These are phyloP conservation scores for Porites evermanni DNA, from an alignment of 92 coral and sea anemone genomes.

Conservation along the genomic window DNA sequence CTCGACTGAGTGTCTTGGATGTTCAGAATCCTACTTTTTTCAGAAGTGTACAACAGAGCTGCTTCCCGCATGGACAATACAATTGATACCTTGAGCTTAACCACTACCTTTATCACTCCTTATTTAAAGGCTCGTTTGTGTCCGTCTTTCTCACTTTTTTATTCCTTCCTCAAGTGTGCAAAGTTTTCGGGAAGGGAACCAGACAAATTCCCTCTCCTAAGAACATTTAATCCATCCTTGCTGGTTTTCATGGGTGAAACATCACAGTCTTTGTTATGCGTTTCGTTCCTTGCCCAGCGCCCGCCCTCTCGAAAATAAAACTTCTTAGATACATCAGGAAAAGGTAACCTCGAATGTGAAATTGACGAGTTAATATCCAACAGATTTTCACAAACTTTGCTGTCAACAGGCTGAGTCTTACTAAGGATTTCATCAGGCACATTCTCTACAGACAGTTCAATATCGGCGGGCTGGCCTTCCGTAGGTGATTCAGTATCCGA, in stretches of 20 bases:
- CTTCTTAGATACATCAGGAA: slow-evolving; percentile 20
- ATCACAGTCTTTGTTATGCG: slow-evolving; percentile 9
- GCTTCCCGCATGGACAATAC: slow-evolving; percentile 30
- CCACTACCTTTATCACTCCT: not conserved
- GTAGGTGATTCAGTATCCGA: not conserved
- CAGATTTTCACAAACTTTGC: not conserved
- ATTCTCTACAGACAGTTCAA: not conserved
- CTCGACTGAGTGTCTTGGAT: not conserved
- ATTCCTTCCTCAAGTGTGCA: not conserved
- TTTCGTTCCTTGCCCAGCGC: slow-evolving; percentile 17
- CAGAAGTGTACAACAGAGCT: not conserved
- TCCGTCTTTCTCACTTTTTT: not conserved
- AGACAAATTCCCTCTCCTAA: slow-evolving; percentile 1
- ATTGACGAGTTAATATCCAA: not conserved
- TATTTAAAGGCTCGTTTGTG: not conserved
- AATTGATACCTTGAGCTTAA: not conserved
- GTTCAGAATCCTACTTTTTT: not conserved
- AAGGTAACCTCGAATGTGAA: slow-evolving; percentile 6
- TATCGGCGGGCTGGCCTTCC: not conserved
- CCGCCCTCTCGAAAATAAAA: slow-evolving; percentile 21
- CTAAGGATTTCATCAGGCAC: not conserved
- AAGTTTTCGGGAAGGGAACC: slow-evolving; percentile 4
- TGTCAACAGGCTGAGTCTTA: not conserved
- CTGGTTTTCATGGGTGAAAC: slow-evolving; percentile 18
- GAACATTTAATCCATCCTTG: slow-evolving; percentile 12